These are phyloP conservation scores for Malurus splendens DNA, from an alignment of 2,797 vertebrate species.

Conservation along the genomic window DNA sequence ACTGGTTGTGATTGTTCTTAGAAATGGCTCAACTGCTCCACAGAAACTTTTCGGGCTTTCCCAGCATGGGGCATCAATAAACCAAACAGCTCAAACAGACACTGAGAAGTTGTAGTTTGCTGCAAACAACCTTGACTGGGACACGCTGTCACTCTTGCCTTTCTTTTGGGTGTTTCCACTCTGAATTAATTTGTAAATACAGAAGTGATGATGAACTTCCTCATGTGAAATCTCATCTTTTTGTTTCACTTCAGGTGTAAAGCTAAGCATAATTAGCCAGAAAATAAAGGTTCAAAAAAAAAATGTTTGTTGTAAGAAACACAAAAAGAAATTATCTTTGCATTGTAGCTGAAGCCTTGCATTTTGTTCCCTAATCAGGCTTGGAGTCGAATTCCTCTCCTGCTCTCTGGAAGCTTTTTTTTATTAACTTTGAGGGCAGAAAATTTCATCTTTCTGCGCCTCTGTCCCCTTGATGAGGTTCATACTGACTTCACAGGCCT, in stretches of 20 bases:
- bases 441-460: neutral
- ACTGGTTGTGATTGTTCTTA: neutral
- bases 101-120: neutral
- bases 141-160: neutral
- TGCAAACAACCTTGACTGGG: neutral
- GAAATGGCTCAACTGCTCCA: neutral
- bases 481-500: neutral
- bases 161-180: neutral
- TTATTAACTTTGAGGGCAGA: neutral
- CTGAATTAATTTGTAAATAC: neutral
- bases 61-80: neutral
- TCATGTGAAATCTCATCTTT: neutral
- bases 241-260: neutral
- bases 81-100: neutral
- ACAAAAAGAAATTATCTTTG: neutral
- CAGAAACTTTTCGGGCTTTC: neutral
- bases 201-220: neutral
- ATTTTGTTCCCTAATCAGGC: neutral
- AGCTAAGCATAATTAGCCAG: neutral
- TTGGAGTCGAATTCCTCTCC: neutral
- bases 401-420: neutral
- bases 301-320: neutral
- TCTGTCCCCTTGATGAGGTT: slow-evolving; percentile 15
- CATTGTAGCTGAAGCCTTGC: neutral
- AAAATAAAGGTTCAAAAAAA: neutral